Percentiles rank a stretch among this genome's conserved stretches.
Conservation (phyloP, 2,113 vertebrate species). For the Dasypus novemcinctus region DNA sequence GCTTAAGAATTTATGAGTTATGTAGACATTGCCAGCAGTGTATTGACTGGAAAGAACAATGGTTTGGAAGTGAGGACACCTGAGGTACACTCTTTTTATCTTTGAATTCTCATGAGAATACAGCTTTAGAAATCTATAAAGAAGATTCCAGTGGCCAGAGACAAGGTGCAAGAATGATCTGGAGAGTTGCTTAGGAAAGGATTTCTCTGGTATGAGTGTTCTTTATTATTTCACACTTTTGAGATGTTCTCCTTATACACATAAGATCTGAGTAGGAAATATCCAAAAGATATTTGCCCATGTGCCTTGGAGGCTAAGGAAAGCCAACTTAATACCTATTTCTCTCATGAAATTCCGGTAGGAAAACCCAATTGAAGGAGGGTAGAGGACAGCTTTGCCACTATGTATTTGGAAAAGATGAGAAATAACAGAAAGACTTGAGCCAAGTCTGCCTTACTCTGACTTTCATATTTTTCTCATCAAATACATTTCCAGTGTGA, state of each 20-base stretch:
- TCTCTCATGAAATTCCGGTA: neutral
- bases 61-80: neutral
- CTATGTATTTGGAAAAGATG: neutral
- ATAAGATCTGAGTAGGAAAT: neutral
- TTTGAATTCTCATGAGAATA: neutral
- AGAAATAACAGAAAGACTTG: neutral
- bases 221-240: neutral
- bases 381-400: neutral
- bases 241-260: neutral
- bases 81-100: neutral
- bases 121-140: neutral
- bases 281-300: neutral
- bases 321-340: neutral
- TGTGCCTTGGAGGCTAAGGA: neutral
- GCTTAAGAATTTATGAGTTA: neutral
- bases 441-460: neutral
- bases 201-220: neutral
- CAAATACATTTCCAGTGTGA: neutral
- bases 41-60: neutral
- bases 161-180: neutral
- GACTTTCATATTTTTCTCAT: neutral
- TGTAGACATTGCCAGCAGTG: fast-evolving
- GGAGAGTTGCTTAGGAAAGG: neutral
- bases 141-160: neutral
- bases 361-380: neutral